Conservation (phyloP, 53 echinoderm and acorn worm species). For the Henricia sp. region DNA sequence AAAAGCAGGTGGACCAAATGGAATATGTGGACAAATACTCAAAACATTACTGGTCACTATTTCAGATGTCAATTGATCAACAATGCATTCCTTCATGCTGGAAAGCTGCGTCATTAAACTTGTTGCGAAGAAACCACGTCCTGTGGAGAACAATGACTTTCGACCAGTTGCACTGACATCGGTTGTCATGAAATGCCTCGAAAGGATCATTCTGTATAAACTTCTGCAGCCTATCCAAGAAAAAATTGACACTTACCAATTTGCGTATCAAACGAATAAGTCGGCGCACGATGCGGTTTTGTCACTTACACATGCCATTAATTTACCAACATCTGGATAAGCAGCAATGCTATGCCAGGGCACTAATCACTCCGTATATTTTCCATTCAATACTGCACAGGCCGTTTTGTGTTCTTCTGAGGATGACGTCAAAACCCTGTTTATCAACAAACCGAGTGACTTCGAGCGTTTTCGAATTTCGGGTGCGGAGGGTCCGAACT, state of each 20-base stretch:
- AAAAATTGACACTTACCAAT: neutral
- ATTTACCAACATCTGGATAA: conserved; percentile 7
- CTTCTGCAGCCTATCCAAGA: neutral
- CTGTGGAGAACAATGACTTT: neutral
- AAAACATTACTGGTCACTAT: conserved; percentile 1
- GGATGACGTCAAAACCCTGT: too few species aligned
- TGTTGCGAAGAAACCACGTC: neutral
- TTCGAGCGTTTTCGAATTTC: too few species aligned
- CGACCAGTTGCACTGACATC: neutral
- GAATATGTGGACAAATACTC: neutral
- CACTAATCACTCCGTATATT: too few species aligned
- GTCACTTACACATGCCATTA: conserved; percentile 1
- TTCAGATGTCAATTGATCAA: conserved; percentile 8
- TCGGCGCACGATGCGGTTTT: neutral
- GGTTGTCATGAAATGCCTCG: neutral
- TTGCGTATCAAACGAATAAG: too few species aligned
- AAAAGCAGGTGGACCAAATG: conserved; percentile 1
- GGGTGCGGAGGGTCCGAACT: too few species aligned
- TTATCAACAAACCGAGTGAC: too few species aligned
- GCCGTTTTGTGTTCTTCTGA: too few species aligned
- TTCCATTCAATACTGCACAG: too few species aligned
- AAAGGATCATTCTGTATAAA: neutral
- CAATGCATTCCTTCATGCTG: neutral
- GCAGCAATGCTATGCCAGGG: neutral
- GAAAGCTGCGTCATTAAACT: neutral